Evolutionary conservation across 2,888 invertebrate genomes (phyloP).

Genomic region (Campoletis raptor): DNA sequence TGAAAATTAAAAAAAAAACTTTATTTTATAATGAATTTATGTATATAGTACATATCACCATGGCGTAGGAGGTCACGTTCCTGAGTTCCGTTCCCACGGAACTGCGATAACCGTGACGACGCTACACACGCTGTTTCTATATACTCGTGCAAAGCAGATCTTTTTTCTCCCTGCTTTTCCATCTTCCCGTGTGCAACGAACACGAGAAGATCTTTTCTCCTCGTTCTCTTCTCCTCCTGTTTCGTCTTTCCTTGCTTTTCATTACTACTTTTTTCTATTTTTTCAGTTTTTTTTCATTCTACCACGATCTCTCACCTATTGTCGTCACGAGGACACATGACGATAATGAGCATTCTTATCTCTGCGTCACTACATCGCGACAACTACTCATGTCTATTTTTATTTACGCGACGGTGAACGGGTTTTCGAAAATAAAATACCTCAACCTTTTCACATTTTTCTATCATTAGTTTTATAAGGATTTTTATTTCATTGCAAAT

Average conservation of each 20-base stretch:
- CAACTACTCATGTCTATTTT: constrained; percentile 5
- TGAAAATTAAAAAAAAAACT: background rate
- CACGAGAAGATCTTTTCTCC: constrained; percentile 7
- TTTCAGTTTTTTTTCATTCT: constrained; percentile 24
- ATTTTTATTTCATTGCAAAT: background rate
- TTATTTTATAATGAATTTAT: constrained; percentile 39
- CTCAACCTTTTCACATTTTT: background rate
- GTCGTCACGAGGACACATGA: constrained; percentile 62
- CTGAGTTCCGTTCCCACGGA: constrained; percentile 72
- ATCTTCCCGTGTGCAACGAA: constrained; percentile 44
- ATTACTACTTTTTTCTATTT: constrained; percentile 26
- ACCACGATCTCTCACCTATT: constrained; percentile 54
- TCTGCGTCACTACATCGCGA: constrained; percentile 15
- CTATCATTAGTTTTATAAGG: background rate
- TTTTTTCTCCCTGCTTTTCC: constrained; percentile 35
- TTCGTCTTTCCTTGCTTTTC: constrained; percentile 12
- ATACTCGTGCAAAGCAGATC: constrained; percentile 40
- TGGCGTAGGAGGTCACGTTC: constrained; percentile 71
- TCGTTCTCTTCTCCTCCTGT: constrained; percentile 1
- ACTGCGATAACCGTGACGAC: constrained; percentile 73
- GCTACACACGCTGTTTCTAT: constrained; percentile 60
- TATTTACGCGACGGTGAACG: background rate
- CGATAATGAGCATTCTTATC: constrained; percentile 68
- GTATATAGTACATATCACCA: constrained; percentile 52
- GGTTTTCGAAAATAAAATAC: background rate